These are phyloP conservation scores for Hiodon tergisus DNA, from an alignment of 2,113 vertebrate species.

Conservation along the genomic window DNA sequence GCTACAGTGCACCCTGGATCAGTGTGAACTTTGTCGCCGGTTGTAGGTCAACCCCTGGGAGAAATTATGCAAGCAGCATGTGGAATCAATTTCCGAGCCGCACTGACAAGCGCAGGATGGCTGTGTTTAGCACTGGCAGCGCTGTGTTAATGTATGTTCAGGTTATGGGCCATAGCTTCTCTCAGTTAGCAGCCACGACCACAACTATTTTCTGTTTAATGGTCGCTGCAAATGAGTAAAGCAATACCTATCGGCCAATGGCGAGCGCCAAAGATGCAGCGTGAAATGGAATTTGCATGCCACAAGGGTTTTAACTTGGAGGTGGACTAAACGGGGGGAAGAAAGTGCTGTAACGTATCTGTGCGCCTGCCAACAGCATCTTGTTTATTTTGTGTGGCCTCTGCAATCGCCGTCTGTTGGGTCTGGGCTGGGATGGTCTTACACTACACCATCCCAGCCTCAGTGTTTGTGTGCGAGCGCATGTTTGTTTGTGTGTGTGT, in stretches of 20 bases:
- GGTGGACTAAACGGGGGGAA: slow-evolving; percentile 10
- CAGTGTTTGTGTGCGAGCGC: not conserved
- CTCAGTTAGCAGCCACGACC: slow-evolving; percentile 37
- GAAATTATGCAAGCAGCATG: slow-evolving; percentile 58
- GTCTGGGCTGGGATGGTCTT: too few relatives aligned
- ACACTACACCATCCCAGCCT: not conserved
- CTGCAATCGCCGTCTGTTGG: not conserved
- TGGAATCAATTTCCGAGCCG: slow-evolving; percentile 57
- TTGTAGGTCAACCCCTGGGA: slow-evolving; percentile 34
- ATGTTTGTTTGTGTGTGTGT: slow-evolving; percentile 37
- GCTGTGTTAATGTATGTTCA: slow-evolving; percentile 29
- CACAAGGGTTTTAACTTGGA: slow-evolving; percentile 45
- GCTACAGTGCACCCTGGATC: slow-evolving; percentile 5
- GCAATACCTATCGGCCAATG: slow-evolving; percentile 24
- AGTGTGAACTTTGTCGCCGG: slow-evolving; percentile 36
- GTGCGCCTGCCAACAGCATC: not conserved
- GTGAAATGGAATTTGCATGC: slow-evolving; percentile 27
- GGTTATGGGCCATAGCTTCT: slow-evolving; percentile 31
- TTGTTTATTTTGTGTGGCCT: not conserved
- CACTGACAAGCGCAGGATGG: slow-evolving; percentile 39
- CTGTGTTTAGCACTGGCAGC: slow-evolving; percentile 32
- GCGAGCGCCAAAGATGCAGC: too few relatives aligned
- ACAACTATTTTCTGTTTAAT: slow-evolving; percentile 34
- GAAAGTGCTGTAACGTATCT: not conserved
- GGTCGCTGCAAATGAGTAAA: slow-evolving; percentile 30